Percentiles rank a stretch among this genome's conserved stretches.
Conservation (phyloP, 2,888 invertebrate species). For the Eudemis profundana region DNA sequence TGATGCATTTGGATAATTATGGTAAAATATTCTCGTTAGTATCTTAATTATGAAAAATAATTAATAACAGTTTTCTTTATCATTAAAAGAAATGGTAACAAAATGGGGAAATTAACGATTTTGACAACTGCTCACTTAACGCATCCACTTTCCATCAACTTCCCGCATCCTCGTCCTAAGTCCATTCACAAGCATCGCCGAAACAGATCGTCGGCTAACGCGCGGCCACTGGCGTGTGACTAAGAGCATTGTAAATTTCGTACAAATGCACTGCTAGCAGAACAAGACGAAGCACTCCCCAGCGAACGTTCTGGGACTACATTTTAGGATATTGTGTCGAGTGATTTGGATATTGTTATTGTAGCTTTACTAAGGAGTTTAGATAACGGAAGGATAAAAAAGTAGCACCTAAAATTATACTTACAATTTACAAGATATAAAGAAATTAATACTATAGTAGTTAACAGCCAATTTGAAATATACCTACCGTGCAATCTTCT, state of each 20-base stretch:
- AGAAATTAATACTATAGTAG: no score
- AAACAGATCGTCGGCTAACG: slow-evolving; percentile 69
- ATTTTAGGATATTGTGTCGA: slow-evolving; percentile 15
- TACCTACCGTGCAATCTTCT: no score
- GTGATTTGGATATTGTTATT: slow-evolving; percentile 1
- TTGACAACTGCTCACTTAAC: slow-evolving; percentile 45
- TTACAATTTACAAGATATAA: no score
- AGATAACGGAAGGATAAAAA: neutral
- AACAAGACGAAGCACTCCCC: slow-evolving; percentile 63
- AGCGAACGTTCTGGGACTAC: slow-evolving; percentile 44
- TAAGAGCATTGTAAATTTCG: slow-evolving; percentile 83
- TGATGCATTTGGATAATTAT: no score
- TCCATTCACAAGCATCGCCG: slow-evolving; percentile 39
- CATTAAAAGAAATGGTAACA: no score
- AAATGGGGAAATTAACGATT: no score
- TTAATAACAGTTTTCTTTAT: no score
- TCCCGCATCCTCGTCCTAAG: slow-evolving; percentile 37
- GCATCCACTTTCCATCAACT: slow-evolving; percentile 49
- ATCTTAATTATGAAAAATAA: no score
- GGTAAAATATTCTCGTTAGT: no score
- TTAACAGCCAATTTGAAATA: no score
- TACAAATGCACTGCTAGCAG: slow-evolving; percentile 57
- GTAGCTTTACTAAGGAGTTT: neutral
- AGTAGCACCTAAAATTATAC: no score
- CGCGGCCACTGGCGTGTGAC: slow-evolving; percentile 74